Percentiles rank a stretch among this genome's conserved stretches.
Evolutionary conservation across 2,113 vertebrate genomes (phyloP).

Genomic region (Ascaphus truei): DNA sequence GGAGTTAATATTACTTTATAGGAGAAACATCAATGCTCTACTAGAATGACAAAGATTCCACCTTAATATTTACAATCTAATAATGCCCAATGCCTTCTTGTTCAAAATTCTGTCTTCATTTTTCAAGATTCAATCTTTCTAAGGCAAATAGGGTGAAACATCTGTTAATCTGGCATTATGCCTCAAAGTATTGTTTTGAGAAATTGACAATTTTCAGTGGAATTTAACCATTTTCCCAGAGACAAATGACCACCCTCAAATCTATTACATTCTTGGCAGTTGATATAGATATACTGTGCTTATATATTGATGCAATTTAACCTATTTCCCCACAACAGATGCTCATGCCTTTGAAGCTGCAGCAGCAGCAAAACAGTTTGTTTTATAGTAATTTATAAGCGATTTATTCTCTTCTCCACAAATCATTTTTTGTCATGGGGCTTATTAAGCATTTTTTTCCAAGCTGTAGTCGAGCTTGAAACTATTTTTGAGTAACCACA

Average conservation of each 20-base stretch:
- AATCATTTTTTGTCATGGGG: background rate
- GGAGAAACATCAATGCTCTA: too few species aligned
- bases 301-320: conserved; percentile 36
- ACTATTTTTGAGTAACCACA: too few species aligned
- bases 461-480: too few species aligned
- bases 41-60: too few species aligned
- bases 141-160: conserved; percentile 36
- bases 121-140: background rate
- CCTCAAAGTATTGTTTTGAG: conserved; percentile 22
- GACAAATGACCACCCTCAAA: conserved; percentile 37
- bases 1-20: too few species aligned
- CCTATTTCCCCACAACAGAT: conserved; percentile 27
- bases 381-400: conserved; percentile 16
- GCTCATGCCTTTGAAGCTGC: conserved; percentile 23
- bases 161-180: conserved; percentile 20
- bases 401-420: background rate
- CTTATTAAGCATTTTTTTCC: too few species aligned
- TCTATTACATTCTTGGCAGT: conserved; percentile 36
- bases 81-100: background rate
- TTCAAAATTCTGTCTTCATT: conserved; percentile 6
- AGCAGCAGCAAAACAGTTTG: conserved; percentile 23
- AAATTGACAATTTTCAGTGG: conserved; percentile 31
- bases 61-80: too few species aligned
- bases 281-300: conserved; percentile 19
- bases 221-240: conserved; percentile 32